Percentiles rank a stretch among this genome's conserved stretches.
phyloP scores from a whole-genome alignment of 1,140 invertebrate species.

The Chrysoperla carnea region DNA sequence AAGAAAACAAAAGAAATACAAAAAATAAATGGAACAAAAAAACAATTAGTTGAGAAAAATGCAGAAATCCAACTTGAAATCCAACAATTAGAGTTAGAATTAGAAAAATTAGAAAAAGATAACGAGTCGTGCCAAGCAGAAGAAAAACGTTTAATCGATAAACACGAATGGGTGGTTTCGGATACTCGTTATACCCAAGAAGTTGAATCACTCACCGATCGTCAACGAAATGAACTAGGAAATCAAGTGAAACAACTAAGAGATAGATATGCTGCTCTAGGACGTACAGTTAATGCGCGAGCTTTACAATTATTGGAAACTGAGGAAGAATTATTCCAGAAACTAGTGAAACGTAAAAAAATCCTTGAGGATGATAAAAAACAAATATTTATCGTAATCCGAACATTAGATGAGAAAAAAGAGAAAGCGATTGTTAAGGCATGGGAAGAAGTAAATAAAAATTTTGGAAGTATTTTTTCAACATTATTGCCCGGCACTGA shows the following conservation, averaged over 20 bases:
- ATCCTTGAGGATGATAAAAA: constrained; percentile 78
- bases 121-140: constrained; percentile 18
- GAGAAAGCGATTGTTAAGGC: constrained; percentile 60
- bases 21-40: constrained; percentile 37
- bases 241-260: constrained; percentile 38
- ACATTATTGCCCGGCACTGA: constrained; percentile 77
- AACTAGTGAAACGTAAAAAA: constrained; percentile 58
- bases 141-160: no score
- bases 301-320: constrained; percentile 73
- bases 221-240: constrained; percentile 25
- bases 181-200: constrained; percentile 3
- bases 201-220: constrained; percentile 10
- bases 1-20: constrained; percentile 46
- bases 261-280: constrained; percentile 52
- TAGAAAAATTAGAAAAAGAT: constrained; percentile 36
- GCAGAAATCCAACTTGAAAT: constrained; percentile 54
- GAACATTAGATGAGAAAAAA: constrained; percentile 81
- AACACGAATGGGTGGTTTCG: no score
- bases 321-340: constrained; percentile 72
- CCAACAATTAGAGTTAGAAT: constrained; percentile 58
- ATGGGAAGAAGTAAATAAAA: constrained; percentile 67
- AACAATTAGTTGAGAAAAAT: constrained; percentile 44
- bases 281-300: constrained; percentile 63
- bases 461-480: constrained; percentile 94
- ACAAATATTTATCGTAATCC: constrained; percentile 67